phyloP scores from a whole-genome alignment of 1,140 invertebrate genomes.

The Heliconius congener region DNA sequence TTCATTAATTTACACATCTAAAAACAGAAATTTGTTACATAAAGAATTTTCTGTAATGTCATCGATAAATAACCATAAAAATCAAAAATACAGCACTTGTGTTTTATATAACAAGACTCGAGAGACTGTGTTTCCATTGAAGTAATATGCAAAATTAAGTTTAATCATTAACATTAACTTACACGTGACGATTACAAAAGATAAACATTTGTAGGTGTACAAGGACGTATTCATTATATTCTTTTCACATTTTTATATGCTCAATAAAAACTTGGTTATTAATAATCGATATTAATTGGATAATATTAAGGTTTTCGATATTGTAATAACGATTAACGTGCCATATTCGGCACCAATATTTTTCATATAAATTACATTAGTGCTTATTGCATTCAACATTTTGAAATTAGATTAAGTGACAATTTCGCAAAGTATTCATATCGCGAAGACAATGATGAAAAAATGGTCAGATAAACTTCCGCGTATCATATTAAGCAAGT shows the following conservation, averaged over 20 bases:
- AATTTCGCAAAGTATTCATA: slow-evolving; percentile 15
- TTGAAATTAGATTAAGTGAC: slow-evolving; percentile 31
- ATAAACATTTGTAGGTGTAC: slow-evolving; percentile 23
- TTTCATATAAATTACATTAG: slow-evolving; percentile 29
- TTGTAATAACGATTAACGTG: slow-evolving; percentile 26
- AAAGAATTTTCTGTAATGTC: background rate
- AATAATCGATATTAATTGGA: slow-evolving; percentile 33
- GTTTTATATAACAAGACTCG: slow-evolving; percentile 16
- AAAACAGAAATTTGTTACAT: background rate
- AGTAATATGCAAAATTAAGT: slow-evolving; percentile 6
- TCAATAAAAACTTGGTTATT: slow-evolving; percentile 29
- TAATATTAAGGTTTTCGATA: slow-evolving; percentile 25
- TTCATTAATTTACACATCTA: background rate
- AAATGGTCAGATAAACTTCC: background rate
- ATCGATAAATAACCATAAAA: background rate
- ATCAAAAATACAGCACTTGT: background rate
- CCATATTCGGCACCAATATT: slow-evolving; percentile 20
- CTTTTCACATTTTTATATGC: slow-evolving; percentile 26
- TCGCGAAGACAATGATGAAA: background rate
- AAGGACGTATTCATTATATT: slow-evolving; percentile 27
- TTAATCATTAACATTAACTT: slow-evolving; percentile 16
- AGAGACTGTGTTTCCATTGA: background rate
- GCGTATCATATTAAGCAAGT: background rate
- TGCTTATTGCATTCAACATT: slow-evolving; percentile 24
- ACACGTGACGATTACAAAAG: slow-evolving; percentile 25